Conservation (phyloP, 2,888 invertebrate genomes). For the Brachypterus glaber region DNA sequence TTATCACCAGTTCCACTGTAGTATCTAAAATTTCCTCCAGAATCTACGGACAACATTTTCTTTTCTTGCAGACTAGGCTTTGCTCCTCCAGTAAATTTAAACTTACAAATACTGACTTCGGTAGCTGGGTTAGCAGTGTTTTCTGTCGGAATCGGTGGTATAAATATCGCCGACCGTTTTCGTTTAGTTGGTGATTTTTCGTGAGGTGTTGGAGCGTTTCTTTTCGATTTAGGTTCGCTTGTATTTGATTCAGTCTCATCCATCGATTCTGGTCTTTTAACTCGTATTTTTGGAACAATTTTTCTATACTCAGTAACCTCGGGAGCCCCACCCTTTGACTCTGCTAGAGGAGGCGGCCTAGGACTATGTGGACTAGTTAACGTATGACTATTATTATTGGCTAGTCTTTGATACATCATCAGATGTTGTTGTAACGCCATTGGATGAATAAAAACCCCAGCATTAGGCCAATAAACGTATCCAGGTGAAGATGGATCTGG, state of each 20-base stretch:
- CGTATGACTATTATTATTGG: constrained; percentile 43
- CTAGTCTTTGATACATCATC: constrained; percentile 65
- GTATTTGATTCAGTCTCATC: constrained; percentile 41
- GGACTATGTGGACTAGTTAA: constrained; percentile 29
- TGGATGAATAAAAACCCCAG: constrained; percentile 64
- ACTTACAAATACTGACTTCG: constrained; percentile 77
- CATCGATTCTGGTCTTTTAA: constrained; percentile 24
- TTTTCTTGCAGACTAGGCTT: constrained; percentile 84
- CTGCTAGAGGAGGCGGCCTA: constrained; percentile 25
- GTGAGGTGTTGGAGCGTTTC: constrained; percentile 32
- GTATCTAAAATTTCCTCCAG: constrained; percentile 76
- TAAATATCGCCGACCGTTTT: constrained; percentile 75
- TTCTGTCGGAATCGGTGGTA: constrained; percentile 70
- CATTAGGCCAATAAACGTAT: constrained; percentile 61
- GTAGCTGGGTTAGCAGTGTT: constrained; percentile 68
- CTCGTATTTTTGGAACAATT: constrained; percentile 33
- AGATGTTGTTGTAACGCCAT: constrained; percentile 62
- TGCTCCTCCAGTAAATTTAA: constrained; percentile 86
- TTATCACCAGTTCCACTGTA: constrained; percentile 80
- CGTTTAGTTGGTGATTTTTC: constrained; percentile 51
- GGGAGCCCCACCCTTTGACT: constrained; percentile 16
- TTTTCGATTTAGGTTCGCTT: constrained; percentile 36
- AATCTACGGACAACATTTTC: constrained; percentile 84
- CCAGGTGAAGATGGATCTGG: constrained; percentile 41
- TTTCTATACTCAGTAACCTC: constrained; percentile 33